Percentiles rank a stretch among this genome's conserved stretches.
phyloP scores from a whole-genome alignment of 2,113 vertebrate genomes.

The Archilochus colubris region DNA sequence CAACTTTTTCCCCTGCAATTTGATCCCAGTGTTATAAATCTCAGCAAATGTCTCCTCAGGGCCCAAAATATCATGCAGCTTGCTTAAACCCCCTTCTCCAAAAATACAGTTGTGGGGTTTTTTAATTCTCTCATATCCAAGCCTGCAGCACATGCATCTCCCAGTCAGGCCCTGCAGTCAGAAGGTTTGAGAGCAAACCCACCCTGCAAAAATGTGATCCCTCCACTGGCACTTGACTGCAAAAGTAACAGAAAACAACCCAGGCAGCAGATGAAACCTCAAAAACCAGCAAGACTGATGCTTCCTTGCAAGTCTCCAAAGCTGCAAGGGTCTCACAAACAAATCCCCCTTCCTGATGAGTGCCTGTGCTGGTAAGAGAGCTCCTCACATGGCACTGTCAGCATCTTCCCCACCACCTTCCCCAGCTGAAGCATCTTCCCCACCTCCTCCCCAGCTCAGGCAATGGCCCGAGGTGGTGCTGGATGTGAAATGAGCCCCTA shows the following conservation, averaged over 20 bases:
- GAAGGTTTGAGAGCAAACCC: background rate
- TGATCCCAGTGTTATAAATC: too few species aligned
- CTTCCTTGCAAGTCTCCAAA: background rate
- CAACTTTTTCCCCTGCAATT: too few species aligned
- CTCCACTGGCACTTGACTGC: rapidly evolving
- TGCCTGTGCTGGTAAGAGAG: background rate
- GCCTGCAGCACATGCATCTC: background rate
- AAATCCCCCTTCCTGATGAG: rapidly evolving
- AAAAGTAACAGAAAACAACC: background rate
- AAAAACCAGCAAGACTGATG: background rate
- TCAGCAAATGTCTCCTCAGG: background rate
- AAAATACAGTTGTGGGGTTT: background rate
- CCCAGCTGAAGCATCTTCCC: background rate
- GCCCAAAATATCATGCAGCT: background rate
- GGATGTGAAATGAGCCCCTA: conserved; percentile 42
- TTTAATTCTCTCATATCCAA: background rate
- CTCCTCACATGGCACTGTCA: background rate
- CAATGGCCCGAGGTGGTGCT: conserved; percentile 52
- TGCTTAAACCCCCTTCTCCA: background rate
- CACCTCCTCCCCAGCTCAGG: conserved; percentile 27
- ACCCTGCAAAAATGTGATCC: rapidly evolving
- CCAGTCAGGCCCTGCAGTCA: background rate
- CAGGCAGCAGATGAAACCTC: background rate
- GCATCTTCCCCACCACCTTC: background rate
- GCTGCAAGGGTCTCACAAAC: background rate